These are phyloP conservation scores for Monodelphis domestica DNA, from an alignment of 2,797 vertebrate genomes.

Conservation along the genomic window DNA sequence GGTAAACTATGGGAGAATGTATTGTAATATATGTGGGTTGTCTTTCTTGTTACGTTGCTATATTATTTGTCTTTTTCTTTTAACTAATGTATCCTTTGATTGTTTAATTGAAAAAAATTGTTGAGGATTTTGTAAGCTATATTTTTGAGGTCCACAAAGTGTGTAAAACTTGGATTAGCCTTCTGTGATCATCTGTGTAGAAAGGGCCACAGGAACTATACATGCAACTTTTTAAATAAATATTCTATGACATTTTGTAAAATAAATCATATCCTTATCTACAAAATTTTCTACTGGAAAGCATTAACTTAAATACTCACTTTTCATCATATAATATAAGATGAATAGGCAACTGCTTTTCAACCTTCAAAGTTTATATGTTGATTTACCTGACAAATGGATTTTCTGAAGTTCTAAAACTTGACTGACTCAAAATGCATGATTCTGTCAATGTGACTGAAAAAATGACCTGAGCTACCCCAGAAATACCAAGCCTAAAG, in stretches of 20 bases:
- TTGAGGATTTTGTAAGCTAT: not conserved
- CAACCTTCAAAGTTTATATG: not conserved
- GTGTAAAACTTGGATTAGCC: not conserved
- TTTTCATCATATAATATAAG: not conserved
- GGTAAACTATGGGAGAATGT: not conserved
- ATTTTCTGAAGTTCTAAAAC: not conserved
- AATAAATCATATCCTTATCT: not conserved
- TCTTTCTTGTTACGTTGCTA: not conserved
- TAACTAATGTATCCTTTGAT: not conserved
- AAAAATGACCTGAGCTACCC: not conserved
- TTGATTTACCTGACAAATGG: not conserved
- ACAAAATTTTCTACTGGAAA: not conserved
- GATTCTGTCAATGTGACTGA: not conserved
- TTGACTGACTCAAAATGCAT: not conserved
- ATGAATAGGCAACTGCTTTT: not conserved
- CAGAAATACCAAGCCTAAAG: not conserved
- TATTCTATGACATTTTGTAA: not conserved
- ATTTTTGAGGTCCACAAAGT: not conserved
- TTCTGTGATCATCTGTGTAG: not conserved
- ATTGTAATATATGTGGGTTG: not conserved
- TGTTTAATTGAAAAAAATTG: not conserved
- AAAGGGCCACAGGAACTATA: not conserved
- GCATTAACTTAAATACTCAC: not conserved
- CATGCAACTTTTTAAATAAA: not conserved
- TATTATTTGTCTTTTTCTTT: not conserved